Conservation (phyloP, 2,113 vertebrate species). For the Crotalus helleri region DNA sequence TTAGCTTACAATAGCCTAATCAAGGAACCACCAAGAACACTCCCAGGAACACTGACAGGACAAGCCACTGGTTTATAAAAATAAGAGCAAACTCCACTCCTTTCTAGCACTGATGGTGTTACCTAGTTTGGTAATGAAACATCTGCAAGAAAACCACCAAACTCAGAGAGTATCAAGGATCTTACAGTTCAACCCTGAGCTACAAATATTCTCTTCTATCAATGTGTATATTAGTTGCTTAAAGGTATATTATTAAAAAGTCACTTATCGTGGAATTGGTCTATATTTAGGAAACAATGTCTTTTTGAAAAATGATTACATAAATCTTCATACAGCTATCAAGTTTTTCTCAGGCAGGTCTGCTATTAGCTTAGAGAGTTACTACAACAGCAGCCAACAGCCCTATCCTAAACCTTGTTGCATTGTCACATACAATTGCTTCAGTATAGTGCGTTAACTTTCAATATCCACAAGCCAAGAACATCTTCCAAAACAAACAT, state of each 20-base stretch:
- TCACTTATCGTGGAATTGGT: conserved; percentile 13
- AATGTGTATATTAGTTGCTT: neutral
- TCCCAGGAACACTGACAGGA: neutral
- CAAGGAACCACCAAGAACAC: neutral
- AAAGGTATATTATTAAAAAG: conserved; percentile 27
- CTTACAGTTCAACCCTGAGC: neutral
- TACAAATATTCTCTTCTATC: neutral
- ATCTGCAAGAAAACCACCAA: neutral
- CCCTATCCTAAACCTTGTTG: neutral
- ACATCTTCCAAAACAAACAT: neutral
- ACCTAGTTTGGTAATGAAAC: neutral
- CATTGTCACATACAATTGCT: neutral
- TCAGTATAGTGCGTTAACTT: neutral
- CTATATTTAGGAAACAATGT: neutral
- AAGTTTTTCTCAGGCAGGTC: neutral
- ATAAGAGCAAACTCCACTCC: neutral
- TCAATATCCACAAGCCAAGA: neutral
- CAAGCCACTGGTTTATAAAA: neutral
- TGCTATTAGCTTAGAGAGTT: neutral
- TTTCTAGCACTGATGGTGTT: neutral
- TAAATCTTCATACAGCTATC: too few relatives aligned
- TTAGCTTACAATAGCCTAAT: neutral
- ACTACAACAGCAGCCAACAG: neutral
- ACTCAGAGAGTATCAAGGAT: neutral
- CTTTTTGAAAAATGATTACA: neutral